phyloP scores from a whole-genome alignment of 1,140 invertebrate species.

The Dinothrombium tinctorium region DNA sequence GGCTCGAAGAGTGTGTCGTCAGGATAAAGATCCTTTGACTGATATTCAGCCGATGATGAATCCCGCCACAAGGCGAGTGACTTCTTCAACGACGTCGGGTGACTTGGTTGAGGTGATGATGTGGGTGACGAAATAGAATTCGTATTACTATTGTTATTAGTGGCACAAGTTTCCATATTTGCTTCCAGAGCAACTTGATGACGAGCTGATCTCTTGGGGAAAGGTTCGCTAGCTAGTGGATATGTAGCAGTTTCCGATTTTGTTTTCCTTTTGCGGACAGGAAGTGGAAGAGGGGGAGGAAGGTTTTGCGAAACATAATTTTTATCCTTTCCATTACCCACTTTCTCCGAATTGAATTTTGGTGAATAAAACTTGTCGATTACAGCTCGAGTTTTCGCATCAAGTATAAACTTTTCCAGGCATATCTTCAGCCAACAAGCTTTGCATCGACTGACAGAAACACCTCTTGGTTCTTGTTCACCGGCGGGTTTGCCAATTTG shows the following conservation, averaged over 20 bases:
- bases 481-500: slow-evolving; percentile 8
- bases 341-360: not conserved
- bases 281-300: not conserved
- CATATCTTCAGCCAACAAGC: slow-evolving; percentile 71
- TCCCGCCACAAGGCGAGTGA: too few species aligned
- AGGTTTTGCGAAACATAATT: not conserved
- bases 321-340: not conserved
- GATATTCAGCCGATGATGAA: too few species aligned
- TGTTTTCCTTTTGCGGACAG: not conserved
- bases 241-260: not conserved
- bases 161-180: too few species aligned
- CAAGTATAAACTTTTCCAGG: slow-evolving; percentile 47
- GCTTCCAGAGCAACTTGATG: not conserved
- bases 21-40: not conserved
- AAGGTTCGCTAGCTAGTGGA: not conserved
- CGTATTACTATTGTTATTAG: not conserved
- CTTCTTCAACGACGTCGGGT: not conserved
- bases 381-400: slow-evolving; percentile 14
- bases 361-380: slow-evolving; percentile 4
- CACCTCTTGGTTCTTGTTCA: slow-evolving; percentile 5
- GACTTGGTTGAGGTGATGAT: not conserved
- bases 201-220: not conserved
- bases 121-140: not conserved
- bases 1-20: not conserved
- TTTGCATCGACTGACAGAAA: slow-evolving; percentile 32